Evolutionary conservation across 2,113 vertebrate species (phyloP).

Genomic region (Ranitomeya imitator): DNA sequence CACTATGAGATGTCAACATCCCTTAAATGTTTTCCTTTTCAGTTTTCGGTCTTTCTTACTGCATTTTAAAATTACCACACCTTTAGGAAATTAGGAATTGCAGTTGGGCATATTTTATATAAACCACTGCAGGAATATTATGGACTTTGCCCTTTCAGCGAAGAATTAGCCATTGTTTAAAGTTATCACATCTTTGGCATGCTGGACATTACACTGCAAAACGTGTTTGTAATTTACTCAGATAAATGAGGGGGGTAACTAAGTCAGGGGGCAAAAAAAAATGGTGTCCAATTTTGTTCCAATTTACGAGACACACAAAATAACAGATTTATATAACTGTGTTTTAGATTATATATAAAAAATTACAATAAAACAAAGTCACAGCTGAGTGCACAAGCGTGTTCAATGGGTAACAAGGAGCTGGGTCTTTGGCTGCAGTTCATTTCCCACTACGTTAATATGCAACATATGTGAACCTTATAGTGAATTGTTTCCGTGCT

Average conservation of each 20-base stretch:
- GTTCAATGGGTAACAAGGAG: background rate
- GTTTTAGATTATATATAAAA: conserved; percentile 14
- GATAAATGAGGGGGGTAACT: too few species aligned
- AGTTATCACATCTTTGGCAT: background rate
- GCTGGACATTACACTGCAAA: background rate
- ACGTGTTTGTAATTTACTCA: background rate
- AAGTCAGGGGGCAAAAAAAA: background rate
- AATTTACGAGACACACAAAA: conserved; percentile 9
- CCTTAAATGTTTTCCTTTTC: too few species aligned
- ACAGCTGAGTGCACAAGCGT: background rate
- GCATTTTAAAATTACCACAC: too few species aligned
- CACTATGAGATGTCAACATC: too few species aligned
- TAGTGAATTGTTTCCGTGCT: conserved; percentile 16
- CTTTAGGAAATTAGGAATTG: too few species aligned
- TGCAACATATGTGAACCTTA: conserved; percentile 12
- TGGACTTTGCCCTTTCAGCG: background rate
- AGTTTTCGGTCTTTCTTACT: too few species aligned
- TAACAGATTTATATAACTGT: conserved; percentile 17
- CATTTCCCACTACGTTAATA: conserved; percentile 1
- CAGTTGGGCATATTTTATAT: too few species aligned
- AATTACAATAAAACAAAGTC: background rate
- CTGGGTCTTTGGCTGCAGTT: conserved; percentile 6
- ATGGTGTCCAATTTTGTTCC: background rate
- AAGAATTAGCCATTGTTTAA: background rate
- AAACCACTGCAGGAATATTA: background rate